A percentile compares a stretch with the other conserved stretches of the same genome.
Evolutionary conservation across 64 coral and sea anemone species (phyloP).

Genomic region (Cladopsammia gracilis): DNA sequence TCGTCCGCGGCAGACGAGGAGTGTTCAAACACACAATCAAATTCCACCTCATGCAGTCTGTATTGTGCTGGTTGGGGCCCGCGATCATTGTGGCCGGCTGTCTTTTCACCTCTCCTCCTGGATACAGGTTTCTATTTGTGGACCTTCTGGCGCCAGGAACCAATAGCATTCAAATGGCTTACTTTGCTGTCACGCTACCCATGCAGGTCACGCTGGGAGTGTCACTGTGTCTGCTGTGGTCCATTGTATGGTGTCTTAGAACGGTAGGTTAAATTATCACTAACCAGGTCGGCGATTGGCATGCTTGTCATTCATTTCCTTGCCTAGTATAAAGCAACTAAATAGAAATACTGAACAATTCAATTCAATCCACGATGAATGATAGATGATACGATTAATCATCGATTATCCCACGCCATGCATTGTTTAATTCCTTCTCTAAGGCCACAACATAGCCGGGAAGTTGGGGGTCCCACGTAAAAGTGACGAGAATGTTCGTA

Average conservation of each 20-base stretch:
- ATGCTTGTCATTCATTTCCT: too few species aligned
- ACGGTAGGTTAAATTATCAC: constrained; percentile 59
- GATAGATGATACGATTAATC: too few species aligned
- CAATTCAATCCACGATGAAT: too few species aligned
- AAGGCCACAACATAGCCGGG: too few species aligned
- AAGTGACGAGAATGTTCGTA: too few species aligned
- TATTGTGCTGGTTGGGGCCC: constrained; percentile 82
- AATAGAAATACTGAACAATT: too few species aligned
- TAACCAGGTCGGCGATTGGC: too few species aligned
- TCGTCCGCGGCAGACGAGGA: constrained; percentile 45
- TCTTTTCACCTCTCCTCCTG: constrained; percentile 45
- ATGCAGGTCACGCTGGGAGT: constrained; percentile 86
- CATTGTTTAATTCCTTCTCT: too few species aligned
- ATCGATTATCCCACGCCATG: too few species aligned
- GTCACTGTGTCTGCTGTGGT: constrained; percentile 85
- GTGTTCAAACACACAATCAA: constrained; percentile 67
- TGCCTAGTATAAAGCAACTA: too few species aligned
- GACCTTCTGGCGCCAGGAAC: constrained; percentile 76
- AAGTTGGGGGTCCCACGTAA: too few species aligned
- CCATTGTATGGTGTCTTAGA: constrained; percentile 78
- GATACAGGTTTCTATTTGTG: constrained; percentile 79
- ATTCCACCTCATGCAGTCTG: constrained; percentile 68
- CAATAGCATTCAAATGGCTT: constrained; percentile 47
- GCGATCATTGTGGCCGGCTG: constrained; percentile 84
- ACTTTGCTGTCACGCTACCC: constrained; percentile 83